Base-by-base conservation (phyloP, 1,140 invertebrate species). In the Chrysopa pallens region DNA sequence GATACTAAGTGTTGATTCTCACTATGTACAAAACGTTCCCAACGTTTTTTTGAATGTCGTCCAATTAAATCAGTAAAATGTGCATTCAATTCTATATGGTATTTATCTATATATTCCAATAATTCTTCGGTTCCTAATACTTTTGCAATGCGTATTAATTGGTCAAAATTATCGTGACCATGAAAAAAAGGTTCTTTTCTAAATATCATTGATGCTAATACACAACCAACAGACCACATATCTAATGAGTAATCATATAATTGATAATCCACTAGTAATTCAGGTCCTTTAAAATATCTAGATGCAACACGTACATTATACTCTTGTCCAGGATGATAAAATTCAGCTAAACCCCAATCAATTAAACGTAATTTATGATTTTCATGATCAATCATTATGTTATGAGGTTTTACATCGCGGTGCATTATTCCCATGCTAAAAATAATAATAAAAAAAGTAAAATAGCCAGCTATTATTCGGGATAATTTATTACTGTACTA, bases 181-280 rank as follows among this genome's bases (percentile, higher is more conserved):
- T 98, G 94, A 69, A 99, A 99, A 68, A 99, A 99, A 48, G 95
- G 96, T 64, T 99, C 96, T 73, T 97, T 98, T 61, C 93, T 84
- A 69, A 99, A 99, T 58, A 99, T 97, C 93, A 99, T 98, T 54
- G 90, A 93, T 45, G 96, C 96, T 49, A 99, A 77, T 92, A 99
- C 97, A 64, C 96, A 99, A 36, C 96, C 95, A 48, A 98, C 63
- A 49, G 90, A 95, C 96, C 96, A 99, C 90, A 99, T 95, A 61
- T 99, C 95, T 58, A 99, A 66, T 11, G 94, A 98, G 64, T 92
- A 99, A 64, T 98, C 95, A 65, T 98, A 99, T 84, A 94, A 95
- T 78, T 95, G 73, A 74, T 96, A 98, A 70, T 98, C 94, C 56
- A 97, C 90, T 54, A 99, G 73, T 48, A 98, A 74, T 68, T 98